Base-by-base conservation (phyloP, 2,797 vertebrate genomes). In the Cottoperca gobio region DNA sequence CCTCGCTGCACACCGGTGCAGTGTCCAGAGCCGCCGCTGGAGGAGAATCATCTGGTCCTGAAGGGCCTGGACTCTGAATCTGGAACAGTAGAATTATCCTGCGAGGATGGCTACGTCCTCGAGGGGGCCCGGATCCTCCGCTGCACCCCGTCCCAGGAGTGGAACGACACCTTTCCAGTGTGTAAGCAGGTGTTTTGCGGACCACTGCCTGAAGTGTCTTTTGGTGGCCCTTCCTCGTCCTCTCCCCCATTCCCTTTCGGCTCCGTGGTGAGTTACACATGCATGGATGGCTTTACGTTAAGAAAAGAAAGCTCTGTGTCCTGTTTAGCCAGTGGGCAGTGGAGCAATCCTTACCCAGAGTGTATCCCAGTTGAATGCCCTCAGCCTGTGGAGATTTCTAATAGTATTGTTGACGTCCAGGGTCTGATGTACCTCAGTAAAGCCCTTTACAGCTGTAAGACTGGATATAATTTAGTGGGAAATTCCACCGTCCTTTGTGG, bases 351-450 rank as follows among this genome's bases (percentile, higher is more conserved):
- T 12, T 79, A 95, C 87, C 98, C 98, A 64, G 96, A 97, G 83
- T 99, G 98, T 65, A 92, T 96, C 76, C 96, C 97, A 0, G 96
- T 99, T 4, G 98, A 99, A 79, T 99, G 98, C 46, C 96, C 96
- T 11, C 97, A 99, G 11, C 98, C 98, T 12, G 95, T 95, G 72
- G 97, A 98, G 92, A 94, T 99, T 80, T 91, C 86, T 31, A 95
- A 98, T 0, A 97, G 98, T 33, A 97, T 99, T 64, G 95, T 98
- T 5, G 97, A 99, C 16, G 97, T 99, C 17, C 98, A 99, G 86
- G 98, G 98, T 37, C 95, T 99, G 58, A 97, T 97, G 86, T 99
- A 98, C 84, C 97, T 99, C 70, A 99, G 97, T 91, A 97, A 97
- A 68, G 98, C 97, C 0, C 91, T 97, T 37, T 99, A 99, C 74